phyloP scores from a whole-genome alignment of 2,888 invertebrate genomes.

The Cloeon dipterum region DNA sequence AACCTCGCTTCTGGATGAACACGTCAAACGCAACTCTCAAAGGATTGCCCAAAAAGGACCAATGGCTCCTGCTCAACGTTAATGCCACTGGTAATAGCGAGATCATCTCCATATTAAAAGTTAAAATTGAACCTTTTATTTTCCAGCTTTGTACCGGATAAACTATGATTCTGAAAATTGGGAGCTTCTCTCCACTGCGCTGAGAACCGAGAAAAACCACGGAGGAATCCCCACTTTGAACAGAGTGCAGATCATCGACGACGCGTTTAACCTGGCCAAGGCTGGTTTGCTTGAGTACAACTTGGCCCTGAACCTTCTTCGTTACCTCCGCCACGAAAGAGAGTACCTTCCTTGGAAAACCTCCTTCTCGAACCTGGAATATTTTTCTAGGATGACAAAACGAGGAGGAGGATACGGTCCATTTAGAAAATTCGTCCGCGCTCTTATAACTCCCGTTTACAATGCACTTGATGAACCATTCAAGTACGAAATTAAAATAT shows the following conservation, averaged over 20 bases:
- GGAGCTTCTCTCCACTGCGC: conserved; percentile 29
- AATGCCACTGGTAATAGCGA: conserved; percentile 52
- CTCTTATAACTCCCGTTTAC: conserved; percentile 38
- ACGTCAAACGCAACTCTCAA: conserved; percentile 11
- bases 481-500: too few species aligned
- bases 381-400: conserved; percentile 55
- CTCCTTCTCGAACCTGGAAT: conserved; percentile 49
- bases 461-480: conserved; percentile 12
- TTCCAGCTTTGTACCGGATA: conserved; percentile 47
- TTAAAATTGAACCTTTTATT: too few species aligned
- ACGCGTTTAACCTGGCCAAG: conserved; percentile 56
- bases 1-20: conserved; percentile 25
- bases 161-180: conserved; percentile 49
- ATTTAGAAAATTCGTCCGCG: conserved; percentile 38
- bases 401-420: conserved; percentile 41
- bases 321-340: conserved; percentile 50
- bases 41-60: conserved; percentile 19
- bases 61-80: conserved; percentile 52
- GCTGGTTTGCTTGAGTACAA: conserved; percentile 41
- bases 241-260: conserved; percentile 73
- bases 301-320: conserved; percentile 56
- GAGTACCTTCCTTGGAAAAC: conserved; percentile 78
- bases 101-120: conserved; percentile 3
- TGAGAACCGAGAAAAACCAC: conserved; percentile 13
- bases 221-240: conserved; percentile 42